Evolutionary conservation across 2,113 vertebrate species (phyloP), one percentile per base, ranked within the genome.

Genomic region (Chaetura pelagica): DNA sequence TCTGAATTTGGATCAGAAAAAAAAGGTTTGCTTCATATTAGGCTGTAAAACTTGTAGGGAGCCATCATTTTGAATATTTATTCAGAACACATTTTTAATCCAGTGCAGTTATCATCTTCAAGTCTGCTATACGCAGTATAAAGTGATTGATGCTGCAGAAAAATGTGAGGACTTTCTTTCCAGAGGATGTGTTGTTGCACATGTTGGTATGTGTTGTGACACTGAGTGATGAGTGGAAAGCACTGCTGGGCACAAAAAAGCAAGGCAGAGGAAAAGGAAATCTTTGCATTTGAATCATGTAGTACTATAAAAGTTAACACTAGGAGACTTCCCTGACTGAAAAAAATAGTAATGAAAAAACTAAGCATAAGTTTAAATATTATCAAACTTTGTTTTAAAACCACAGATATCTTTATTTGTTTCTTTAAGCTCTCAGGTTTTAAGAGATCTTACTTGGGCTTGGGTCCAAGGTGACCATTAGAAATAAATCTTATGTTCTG

Each of bases 71-170:
- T 34, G 32, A 69, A 27, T 8, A 3, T 78, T 85, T 78, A 89
- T 81, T 96, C 48, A 62, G 35, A 86, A 48, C n/a, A n/a, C 21
- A 55, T 64, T 91, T 90, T 87, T 82, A 91, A 87, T 76, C n/a
- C 67, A 74, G 55, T 27, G 55, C 35, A 38, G 15, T 82, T 91
- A 58, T 16, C 52, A 71, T 7, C 57, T 80, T 64, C n/a, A 61
- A 34, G n/a, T 69, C 52, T 77, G 61, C 73, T 52, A 15, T 14
- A 68, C 55, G 59, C 59, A 72, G 18, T 29, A 61, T 3, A 16
- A 80, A 80, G 32, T 81, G 67, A 89, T 59, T 81, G 84, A 61
- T 87, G 73, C 52, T 89, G 34, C 34, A 92, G 42, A 82, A 46
- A 91, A 86, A 80, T 15, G 73, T 2, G 64, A 74, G 40, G 59